These are phyloP conservation scores for Crossocerus cetratus DNA, from an alignment of 2,888 invertebrate species.

Conservation along the genomic window DNA sequence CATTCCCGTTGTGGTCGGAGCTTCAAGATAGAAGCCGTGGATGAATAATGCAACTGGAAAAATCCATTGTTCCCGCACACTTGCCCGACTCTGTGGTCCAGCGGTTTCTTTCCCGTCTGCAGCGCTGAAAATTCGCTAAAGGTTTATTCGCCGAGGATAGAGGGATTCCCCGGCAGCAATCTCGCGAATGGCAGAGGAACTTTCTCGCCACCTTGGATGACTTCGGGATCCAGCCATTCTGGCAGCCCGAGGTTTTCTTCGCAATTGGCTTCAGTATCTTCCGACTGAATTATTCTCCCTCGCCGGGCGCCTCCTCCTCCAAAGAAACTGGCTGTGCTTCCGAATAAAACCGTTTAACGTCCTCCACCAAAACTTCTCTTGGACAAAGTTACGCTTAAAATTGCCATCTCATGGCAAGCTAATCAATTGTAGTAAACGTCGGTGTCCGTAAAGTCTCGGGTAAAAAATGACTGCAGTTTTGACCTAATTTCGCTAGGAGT, in stretches of 20 bases:
- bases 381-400: no score
- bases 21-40: conserved; percentile 17
- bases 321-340: no score
- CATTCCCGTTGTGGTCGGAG: conserved; percentile 7
- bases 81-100: conserved; percentile 24
- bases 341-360: no score
- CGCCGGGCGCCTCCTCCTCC: no score
- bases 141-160: conserved; percentile 39
- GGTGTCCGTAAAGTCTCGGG: no score
- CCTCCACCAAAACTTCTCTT: no score
- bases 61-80: conserved; percentile 44
- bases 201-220: neutral
- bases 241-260: neutral
- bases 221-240: no score
- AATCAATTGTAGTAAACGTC: no score
- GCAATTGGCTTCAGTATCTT: neutral
- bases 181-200: conserved; percentile 38
- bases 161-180: conserved; percentile 43
- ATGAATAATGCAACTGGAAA: conserved; percentile 52
- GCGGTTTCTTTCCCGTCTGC: conserved; percentile 44
- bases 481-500: no score
- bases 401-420: no score
- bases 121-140: conserved; percentile 35
- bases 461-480: no score
- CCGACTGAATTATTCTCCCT: no score